Base-by-base conservation (phyloP, 2,113 vertebrate species). In the Pogona vitticeps region DNA sequence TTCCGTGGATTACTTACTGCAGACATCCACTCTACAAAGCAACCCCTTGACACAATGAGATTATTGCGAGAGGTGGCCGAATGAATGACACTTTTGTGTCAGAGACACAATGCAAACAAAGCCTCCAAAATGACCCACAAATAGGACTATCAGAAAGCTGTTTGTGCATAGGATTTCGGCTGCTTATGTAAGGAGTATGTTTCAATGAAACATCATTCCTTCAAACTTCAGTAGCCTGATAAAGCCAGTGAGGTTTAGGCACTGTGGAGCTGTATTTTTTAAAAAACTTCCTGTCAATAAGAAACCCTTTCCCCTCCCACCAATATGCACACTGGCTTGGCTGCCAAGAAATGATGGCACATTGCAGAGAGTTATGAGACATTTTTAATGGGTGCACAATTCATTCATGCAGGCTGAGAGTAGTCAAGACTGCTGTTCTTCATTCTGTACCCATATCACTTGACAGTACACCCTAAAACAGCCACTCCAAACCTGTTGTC, bases 1-100 rank as follows among this genome's bases (percentile, higher is more conserved):
- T 95, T 93, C 93, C 93, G 90, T 92, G 95, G 96, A 96, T 97
- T 97, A 94, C 94, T 93, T 86, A 93, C 92, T 91, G 92, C 91
- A 95, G 95, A 96, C 94, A 94, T 91, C 95, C 89, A 92, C 92
- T 92, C 90, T 92, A 89, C 83, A 93, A 86, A 94, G 88, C 94
- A 93, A 95, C 95, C 95, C 95, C 92, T 86, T 95, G 94, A 93
- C 95, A 94, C 93, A 93, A 91, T 87, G 93, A 95, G 93, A 96
- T 96, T 95, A 95, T 95, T 95, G 94, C 89, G 86, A 90, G 87
- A 91, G 92, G 67, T 87, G 88, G 86, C 90, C 91, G 94, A 96
- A 94, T 93, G 93, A 96, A 96, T 96, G 92, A 93, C 92, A 92
- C 90, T 92, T 94, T 93, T 95, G 91, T 92, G 88, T 36, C 80